phyloP scores from a whole-genome alignment of 2,113 vertebrate species.

The Etheostoma spectabile region DNA sequence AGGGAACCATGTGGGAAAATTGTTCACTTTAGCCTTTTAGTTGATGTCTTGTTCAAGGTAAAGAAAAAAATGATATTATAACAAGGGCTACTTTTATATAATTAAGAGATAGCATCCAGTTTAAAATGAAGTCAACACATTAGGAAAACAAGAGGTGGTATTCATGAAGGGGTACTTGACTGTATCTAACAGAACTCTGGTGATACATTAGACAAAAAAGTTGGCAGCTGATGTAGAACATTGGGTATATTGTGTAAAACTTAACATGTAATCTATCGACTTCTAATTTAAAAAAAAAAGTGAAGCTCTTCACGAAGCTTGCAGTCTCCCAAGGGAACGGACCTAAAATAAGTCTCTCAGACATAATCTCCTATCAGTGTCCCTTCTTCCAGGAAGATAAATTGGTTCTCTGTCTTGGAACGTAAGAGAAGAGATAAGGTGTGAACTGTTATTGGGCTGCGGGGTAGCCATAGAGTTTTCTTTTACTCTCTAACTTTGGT shows the following conservation, averaged over 20 bases:
- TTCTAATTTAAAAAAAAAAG: conserved; percentile 39
- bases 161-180: not conserved
- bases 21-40: not conserved
- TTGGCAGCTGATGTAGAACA: not conserved
- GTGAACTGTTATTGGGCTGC: conserved; percentile 56
- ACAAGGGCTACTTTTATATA: not conserved
- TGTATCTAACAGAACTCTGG: not conserved
- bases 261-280: conserved; percentile 10
- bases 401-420: conserved; percentile 66
- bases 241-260: not conserved
- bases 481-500: conserved; percentile 54
- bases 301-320: conserved; percentile 39
- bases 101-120: not conserved
- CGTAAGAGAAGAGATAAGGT: conserved; percentile 65
- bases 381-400: conserved; percentile 63
- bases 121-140: not conserved
- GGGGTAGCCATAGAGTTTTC: conserved; percentile 34
- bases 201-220: not conserved
- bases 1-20: not conserved
- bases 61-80: not conserved
- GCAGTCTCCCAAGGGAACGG: conserved; percentile 30
- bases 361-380: conserved; percentile 72
- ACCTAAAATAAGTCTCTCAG: conserved; percentile 65
- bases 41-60: not conserved
- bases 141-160: not conserved